Base-by-base conservation (phyloP, 1,140 invertebrate species). In the Galendromus occidentalis region DNA sequence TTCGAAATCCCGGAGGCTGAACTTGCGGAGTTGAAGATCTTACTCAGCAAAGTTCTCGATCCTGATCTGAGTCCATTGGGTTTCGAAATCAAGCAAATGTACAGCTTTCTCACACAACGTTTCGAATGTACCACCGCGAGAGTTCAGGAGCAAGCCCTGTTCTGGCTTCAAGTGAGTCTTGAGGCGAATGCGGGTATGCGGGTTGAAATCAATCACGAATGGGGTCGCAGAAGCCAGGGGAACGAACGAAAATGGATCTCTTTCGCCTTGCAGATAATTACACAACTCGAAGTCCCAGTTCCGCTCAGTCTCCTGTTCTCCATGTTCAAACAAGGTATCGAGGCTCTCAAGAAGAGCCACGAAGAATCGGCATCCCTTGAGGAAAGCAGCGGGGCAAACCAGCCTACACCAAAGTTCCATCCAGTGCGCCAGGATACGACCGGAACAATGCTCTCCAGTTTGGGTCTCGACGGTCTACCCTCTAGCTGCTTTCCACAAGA, bases 41-140 rank as follows among this genome's bases (percentile, higher is more conserved):
- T 93, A 9, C 78, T 98, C 25, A 84, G 88, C 70, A 97, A 97
- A 83, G 89, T 97, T 51, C 80, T 98, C 70, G 95, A 98, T 79
- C 85, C 91, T 0, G 91, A 96, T 71, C 87, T 96, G 82, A 91
- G 87, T 72, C 89, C 92, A 39, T 78, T 96, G 18, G 91, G 92
- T 25, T 93, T 98, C 73, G 87, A 92, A 75, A 84, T 88, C 0
- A 85, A 87, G 65, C 87, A 90, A 72, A 87, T 98, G 82, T 98
- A 95, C 75, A 86, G 88, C 70, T 99, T 99, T 77, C 85, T 97
- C 14, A 84, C 84, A 1, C 82, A 85, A 42, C 80, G 91, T 51
- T 94, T 97, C 73, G 82, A 85, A 69, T 85, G 86, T 71, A 86
- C 85, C 1, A 83, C 83, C 44, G 84, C 88, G 0, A 85, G 85